A percentile compares a stretch with the other conserved stretches of the same genome.
phyloP scores from a whole-genome alignment of 2,113 vertebrate genomes.

The Pangasianodon gigas region DNA sequence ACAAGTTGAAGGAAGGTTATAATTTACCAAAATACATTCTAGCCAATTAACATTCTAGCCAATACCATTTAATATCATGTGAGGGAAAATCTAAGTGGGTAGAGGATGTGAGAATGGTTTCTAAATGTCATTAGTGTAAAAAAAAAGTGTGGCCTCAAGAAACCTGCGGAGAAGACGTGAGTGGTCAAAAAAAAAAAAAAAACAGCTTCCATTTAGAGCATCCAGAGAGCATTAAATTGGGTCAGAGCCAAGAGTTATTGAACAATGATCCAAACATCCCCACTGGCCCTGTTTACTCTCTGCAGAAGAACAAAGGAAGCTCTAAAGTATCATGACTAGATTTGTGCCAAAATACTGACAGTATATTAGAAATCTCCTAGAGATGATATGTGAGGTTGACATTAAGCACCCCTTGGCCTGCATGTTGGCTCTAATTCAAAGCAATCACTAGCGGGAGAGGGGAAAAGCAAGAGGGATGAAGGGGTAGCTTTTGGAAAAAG shows the following conservation, averaged over 20 bases:
- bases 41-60: neutral
- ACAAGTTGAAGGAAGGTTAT: neutral
- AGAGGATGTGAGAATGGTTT: neutral
- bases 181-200: neutral
- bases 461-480: neutral
- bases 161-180: neutral
- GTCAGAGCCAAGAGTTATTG: neutral
- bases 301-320: neutral
- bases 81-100: neutral
- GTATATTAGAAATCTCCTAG: neutral
- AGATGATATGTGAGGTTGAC: neutral
- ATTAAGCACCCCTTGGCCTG: neutral
- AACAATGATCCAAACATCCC: neutral
- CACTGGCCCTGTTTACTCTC: slow-evolving; percentile 13
- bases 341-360: neutral
- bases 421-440: neutral
- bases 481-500: neutral
- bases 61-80: neutral
- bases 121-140: neutral
- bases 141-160: neutral
- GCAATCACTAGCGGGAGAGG: neutral
- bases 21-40: neutral
- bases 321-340: neutral
- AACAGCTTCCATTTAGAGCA: neutral
- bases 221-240: neutral